Evolutionary conservation across 2,888 invertebrate genomes (phyloP).

Genomic region (Caenorhabditis virilis): DNA sequence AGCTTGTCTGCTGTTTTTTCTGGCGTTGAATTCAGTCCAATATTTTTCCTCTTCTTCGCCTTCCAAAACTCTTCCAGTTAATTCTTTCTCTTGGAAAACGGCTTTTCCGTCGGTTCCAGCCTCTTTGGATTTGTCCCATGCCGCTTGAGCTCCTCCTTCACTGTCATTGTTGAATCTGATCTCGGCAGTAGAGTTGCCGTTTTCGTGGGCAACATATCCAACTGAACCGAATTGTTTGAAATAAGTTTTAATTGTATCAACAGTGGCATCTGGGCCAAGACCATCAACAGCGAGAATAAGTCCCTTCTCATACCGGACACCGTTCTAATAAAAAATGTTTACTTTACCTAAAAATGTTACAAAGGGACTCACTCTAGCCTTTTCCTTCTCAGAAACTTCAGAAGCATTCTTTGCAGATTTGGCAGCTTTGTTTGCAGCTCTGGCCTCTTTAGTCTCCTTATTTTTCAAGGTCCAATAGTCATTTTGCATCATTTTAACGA

Average conservation of each 20-base stretch:
- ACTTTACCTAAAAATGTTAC: background rate
- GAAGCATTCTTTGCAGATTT: slow-evolving; percentile 44
- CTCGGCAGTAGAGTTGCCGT: slow-evolving; percentile 42
- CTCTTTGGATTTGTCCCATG: slow-evolving; percentile 59
- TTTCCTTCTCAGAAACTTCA: slow-evolving; percentile 45
- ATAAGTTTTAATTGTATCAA: slow-evolving; percentile 76
- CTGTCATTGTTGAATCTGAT: slow-evolving; percentile 46
- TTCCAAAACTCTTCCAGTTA: slow-evolving; percentile 48
- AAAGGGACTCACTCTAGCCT: slow-evolving; percentile 26
- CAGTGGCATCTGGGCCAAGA: slow-evolving; percentile 37
- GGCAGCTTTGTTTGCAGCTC: slow-evolving; percentile 43
- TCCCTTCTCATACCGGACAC: slow-evolving; percentile 58
- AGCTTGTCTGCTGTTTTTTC: slow-evolving; percentile 40
- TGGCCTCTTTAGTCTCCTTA: slow-evolving; percentile 51
- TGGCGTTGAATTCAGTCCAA: slow-evolving; percentile 62
- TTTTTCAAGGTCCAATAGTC: slow-evolving; percentile 63
- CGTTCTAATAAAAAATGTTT: slow-evolving; percentile 13
- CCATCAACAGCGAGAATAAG: slow-evolving; percentile 57
- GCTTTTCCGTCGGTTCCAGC: slow-evolving; percentile 60
- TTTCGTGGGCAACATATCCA: slow-evolving; percentile 50
- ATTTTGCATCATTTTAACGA: slow-evolving; percentile 65
- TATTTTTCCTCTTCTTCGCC: slow-evolving; percentile 66
- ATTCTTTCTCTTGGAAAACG: slow-evolving; percentile 44
- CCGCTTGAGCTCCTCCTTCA: slow-evolving; percentile 55
- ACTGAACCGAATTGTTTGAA: slow-evolving; percentile 76